These are phyloP conservation scores for Lepilemur ruficaudatus DNA, from an alignment of 2,797 vertebrate species.

Conservation along the genomic window DNA sequence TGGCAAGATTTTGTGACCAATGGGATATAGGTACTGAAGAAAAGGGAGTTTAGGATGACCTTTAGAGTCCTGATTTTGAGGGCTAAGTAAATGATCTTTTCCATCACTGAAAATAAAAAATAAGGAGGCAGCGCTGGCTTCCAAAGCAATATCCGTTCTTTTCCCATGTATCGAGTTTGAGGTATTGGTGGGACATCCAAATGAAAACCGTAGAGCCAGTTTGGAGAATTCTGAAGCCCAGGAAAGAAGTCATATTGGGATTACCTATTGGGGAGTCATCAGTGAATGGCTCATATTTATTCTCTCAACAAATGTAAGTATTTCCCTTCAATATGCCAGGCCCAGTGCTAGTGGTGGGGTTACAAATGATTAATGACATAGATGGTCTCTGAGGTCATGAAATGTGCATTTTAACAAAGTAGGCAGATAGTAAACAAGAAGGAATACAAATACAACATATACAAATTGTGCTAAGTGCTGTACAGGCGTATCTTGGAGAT, in stretches of 20 bases:
- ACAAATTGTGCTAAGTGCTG: not conserved
- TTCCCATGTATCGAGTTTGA: not conserved
- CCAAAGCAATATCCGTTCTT: not conserved
- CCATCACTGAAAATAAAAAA: not conserved
- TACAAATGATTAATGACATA: not conserved
- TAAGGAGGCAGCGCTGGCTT: not conserved
- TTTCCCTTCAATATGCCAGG: not conserved
- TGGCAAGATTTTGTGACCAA: not conserved
- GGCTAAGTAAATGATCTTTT: not conserved
- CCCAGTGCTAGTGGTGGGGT: not conserved
- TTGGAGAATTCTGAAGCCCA: not conserved
- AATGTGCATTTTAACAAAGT: not conserved
- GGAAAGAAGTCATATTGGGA: not conserved
- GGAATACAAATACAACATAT: not conserved
- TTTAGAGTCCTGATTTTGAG: not conserved
- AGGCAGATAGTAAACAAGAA: not conserved
- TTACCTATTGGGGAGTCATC: not conserved
- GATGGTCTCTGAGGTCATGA: not conserved
- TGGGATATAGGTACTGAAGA: not conserved
- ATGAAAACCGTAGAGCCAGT: not conserved
- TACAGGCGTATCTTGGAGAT: not conserved
- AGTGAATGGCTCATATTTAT: not conserved
- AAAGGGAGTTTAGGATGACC: not conserved
- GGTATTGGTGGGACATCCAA: not conserved
- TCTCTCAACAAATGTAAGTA: not conserved